These are phyloP conservation scores for Amphiprion ocellaris DNA, from an alignment of 2,113 vertebrate genomes.

Conservation along the genomic window DNA sequence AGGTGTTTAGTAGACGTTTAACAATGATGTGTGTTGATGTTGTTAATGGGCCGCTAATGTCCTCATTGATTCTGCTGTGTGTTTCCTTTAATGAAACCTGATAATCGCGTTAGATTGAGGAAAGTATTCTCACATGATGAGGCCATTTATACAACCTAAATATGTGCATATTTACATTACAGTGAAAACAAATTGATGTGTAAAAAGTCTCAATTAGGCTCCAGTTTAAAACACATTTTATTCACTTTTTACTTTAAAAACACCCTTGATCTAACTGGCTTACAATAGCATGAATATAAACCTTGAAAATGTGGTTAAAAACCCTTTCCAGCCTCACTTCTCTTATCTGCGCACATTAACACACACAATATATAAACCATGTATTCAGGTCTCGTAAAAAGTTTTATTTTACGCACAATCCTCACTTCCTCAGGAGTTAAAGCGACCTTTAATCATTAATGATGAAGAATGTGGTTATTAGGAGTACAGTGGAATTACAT, in stretches of 20 bases:
- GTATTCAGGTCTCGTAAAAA: neutral
- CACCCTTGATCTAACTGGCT: too few species aligned
- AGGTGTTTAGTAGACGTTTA: neutral
- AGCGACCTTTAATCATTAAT: conserved; percentile 19
- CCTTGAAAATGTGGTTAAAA: too few species aligned
- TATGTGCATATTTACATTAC: too few species aligned
- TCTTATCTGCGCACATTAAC: conserved; percentile 16
- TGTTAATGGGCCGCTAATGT: conserved; percentile 17
- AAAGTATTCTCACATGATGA: neutral
- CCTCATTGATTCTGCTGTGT: neutral
- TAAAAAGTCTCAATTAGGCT: too few species aligned
- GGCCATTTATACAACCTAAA: neutral
- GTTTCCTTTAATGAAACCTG: conserved; percentile 8
- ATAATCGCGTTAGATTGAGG: neutral
- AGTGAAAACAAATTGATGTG: too few species aligned
- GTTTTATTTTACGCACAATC: conserved; percentile 26
- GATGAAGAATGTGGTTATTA: conserved; percentile 7
- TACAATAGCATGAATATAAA: too few species aligned
- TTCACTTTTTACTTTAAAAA: too few species aligned
- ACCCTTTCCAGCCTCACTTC: neutral
- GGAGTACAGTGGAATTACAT: neutral
- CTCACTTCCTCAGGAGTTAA: conserved; percentile 3
- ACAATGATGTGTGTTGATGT: neutral
- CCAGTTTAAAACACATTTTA: too few species aligned
- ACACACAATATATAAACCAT: neutral